These are phyloP conservation scores for Lathamus discolor DNA, from an alignment of 2,113 vertebrate genomes.

Conservation along the genomic window DNA sequence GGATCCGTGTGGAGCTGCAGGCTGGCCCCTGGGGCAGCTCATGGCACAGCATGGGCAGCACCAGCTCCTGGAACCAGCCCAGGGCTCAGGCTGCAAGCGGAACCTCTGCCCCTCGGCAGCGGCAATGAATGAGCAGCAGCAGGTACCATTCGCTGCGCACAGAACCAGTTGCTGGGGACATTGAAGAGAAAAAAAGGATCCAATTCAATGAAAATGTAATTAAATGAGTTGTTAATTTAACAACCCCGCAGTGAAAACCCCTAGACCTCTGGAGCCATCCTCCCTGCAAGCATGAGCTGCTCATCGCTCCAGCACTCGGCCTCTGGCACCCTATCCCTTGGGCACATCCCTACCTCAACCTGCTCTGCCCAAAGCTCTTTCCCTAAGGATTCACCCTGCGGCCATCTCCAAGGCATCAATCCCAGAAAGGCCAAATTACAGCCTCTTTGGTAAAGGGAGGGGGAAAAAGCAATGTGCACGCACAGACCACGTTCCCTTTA, in stretches of 20 bases:
- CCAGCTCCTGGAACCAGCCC: not conserved
- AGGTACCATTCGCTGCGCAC: slow-evolving; percentile 30
- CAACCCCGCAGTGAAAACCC: not conserved
- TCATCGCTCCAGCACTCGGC: accelerated
- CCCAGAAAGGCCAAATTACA: not conserved
- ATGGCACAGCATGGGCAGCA: not conserved
- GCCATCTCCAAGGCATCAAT: not conserved
- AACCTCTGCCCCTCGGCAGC: not conserved
- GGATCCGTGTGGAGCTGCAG: not conserved
- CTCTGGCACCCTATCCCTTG: not conserved
- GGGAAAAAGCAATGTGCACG: accelerated
- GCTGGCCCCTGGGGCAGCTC: not conserved
- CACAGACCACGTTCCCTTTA: not conserved
- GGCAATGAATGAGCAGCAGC: not conserved
- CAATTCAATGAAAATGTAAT: slow-evolving; percentile 53
- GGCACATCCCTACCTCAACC: too few species aligned
- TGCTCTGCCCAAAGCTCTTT: not conserved
- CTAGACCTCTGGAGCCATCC: not conserved
- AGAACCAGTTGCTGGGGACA: not conserved
- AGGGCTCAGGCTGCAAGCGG: accelerated
- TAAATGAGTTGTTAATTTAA: slow-evolving; percentile 38
- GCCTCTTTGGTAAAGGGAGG: not conserved
- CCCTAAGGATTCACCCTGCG: not conserved
- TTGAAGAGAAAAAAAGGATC: not conserved
- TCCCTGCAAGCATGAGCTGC: not conserved